Base-by-base conservation (phyloP, 2,113 vertebrate genomes). In the Piprites chloris region DNA sequence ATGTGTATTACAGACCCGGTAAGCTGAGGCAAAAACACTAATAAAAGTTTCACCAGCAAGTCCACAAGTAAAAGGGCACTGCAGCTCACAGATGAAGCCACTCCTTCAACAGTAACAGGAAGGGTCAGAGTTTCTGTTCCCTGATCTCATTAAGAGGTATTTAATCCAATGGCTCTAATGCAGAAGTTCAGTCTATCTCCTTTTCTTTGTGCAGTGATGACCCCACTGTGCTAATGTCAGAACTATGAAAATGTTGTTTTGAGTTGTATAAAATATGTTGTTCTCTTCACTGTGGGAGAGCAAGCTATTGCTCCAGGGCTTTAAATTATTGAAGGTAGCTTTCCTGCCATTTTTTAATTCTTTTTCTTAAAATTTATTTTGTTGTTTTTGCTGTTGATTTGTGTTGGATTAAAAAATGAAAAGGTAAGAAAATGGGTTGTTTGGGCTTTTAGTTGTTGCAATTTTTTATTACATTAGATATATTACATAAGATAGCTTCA, bases 191-290 rank as follows among this genome's bases (percentile, higher is more conserved):
- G 76, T 13, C 76, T 52, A 28, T 44, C 50, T 80, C 58, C 32
- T 12, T 13, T 73, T 41, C 61, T 89, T 86, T 33, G 1, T 81
- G 76, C 67, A 58, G 76, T 9, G 42, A 27, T 92, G 89, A 77
- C 41, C 42, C 76, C 37, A 35, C 75, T 89, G 80, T 3, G 35
- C 91, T 94, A 35, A 75, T 87, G 81, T 12, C 63, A 74, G 42
- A 92, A 90, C 81, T 88, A 95, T 74, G 76, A 92, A 96, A 90
- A 87, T 87, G 65, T 82, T 88, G 71, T 0, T 62, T 86, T 77
- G 65, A 16, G 15, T 88, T 88, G 22, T 33, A 53, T 55, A 58
- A 95, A 86, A 83, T 42, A 83, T 42, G 42, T 66, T 93, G 22
- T 73, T 82, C n/a, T 85, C 22, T 58, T 96, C 68, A 15, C 75